Evolutionary conservation across 2,797 vertebrate genomes (phyloP).

Genomic region (Graptemys geographica): DNA sequence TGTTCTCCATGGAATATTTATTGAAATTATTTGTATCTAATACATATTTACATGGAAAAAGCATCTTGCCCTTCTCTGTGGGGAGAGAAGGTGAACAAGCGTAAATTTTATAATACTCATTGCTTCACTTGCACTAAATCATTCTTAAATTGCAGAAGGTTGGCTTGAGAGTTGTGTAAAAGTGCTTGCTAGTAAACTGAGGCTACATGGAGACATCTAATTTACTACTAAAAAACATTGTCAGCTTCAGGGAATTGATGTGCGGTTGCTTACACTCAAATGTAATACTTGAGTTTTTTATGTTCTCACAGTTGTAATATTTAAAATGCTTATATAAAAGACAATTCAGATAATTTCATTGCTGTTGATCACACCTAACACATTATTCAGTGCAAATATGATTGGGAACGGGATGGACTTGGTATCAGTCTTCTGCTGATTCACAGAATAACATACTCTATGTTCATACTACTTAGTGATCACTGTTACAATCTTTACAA

Average conservation of each 20-base stretch:
- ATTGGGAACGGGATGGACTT: not conserved
- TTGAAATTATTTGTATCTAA: constrained; percentile 71
- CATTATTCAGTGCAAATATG: constrained; percentile 2
- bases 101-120: constrained; percentile 70
- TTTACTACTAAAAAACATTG: constrained; percentile 55
- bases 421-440: constrained; percentile 21
- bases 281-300: not conserved
- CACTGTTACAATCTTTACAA: not conserved
- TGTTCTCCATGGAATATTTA: constrained; percentile 65
- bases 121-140: constrained; percentile 71
- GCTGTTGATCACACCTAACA: constrained; percentile 46
- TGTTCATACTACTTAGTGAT: not conserved
- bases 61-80: constrained; percentile 59
- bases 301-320: not conserved
- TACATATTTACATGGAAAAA: constrained; percentile 69
- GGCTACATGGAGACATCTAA: constrained; percentile 34
- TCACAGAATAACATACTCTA: not conserved
- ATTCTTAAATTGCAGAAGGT: constrained; percentile 70
- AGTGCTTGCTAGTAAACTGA: constrained; percentile 70
- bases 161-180: constrained; percentile 66
- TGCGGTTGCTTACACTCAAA: constrained; percentile 5
- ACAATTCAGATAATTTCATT: constrained; percentile 36
- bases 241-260: constrained; percentile 28
- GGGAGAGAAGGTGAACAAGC: constrained; percentile 69
- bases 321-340: not conserved